Base-by-base conservation (phyloP, 2,888 invertebrate species). In the Agonum fuliginosum region DNA sequence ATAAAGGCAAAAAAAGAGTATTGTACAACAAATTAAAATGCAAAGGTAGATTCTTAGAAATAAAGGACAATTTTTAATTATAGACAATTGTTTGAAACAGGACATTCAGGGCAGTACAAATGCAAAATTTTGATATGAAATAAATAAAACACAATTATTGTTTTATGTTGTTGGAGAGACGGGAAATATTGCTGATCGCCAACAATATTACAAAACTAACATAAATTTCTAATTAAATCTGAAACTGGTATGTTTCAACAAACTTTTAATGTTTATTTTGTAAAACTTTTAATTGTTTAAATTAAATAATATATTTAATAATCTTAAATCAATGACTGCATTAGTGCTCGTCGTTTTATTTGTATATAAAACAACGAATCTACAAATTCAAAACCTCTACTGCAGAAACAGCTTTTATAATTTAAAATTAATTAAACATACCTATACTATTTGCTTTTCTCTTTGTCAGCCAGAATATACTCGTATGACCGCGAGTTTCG, bases 201-300 rank as follows among this genome's bases (percentile, higher is more conserved):
- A 37, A 37, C 10, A 12, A 37, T 37, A 37, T 37, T 37, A 22
- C 54, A 24, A 54, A 24, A 54, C 20, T 54, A n/a, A 5, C 12
- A 10, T 24, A n/a, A 37, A 37, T 37, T 37, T 3, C 37, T 37
- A 37, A 37, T 37, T 37, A 54, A 54, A 22, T 54, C 12, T 3
- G n/a, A 54, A 54, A 54, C 54, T 54, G 24, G n/a, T 54, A 24
- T 27, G 24, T 54, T 54, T 54, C 54, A 54, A n/a, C n/a, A n/a
- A n/a, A n/a, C n/a, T n/a, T n/a, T n/a, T n/a, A n/a, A n/a, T n/a
- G n/a, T n/a, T n/a, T n/a, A n/a, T n/a, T n/a, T n/a, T 24, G 12
- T 12, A 12, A 12, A 54, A 54, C 22, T 54, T 54, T 54, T 54
- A 54, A 54, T 54, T 37, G 37, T 1, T 10, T 37, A 8, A n/a